These are phyloP conservation scores for Pyrrhia umbra DNA, from an alignment of 2,888 invertebrate species.

Conservation along the genomic window DNA sequence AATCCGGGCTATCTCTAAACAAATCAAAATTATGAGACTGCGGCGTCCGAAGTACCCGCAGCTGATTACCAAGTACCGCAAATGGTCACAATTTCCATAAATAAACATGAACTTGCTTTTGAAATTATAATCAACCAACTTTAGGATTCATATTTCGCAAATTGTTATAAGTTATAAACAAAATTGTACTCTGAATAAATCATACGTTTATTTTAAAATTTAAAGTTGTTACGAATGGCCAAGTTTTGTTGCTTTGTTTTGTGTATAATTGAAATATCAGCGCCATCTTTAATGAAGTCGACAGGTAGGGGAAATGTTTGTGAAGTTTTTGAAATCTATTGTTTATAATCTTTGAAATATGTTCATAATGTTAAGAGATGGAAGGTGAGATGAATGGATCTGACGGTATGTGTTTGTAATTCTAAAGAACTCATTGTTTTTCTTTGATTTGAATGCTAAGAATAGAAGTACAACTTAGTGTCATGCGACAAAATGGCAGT, in stretches of 20 bases:
- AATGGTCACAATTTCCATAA: slow-evolving; percentile 53
- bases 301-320: slow-evolving; percentile 62
- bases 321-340: slow-evolving; percentile 64
- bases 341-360: slow-evolving; percentile 54
- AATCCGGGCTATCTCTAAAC: not conserved
- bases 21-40: slow-evolving; percentile 12
- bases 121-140: slow-evolving; percentile 60
- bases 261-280: slow-evolving; percentile 71
- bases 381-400: slow-evolving; percentile 8
- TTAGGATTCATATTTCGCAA: slow-evolving; percentile 51
- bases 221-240: slow-evolving; percentile 67
- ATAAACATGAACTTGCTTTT: slow-evolving; percentile 51
- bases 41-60: slow-evolving; percentile 14
- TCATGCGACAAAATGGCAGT: not conserved
- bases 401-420: not conserved
- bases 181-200: slow-evolving; percentile 65
- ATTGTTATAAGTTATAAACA: slow-evolving; percentile 52
- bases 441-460: not conserved
- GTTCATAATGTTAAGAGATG: slow-evolving; percentile 19
- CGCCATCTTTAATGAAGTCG: slow-evolving; percentile 67
- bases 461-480: not conserved
- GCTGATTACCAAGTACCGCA: slow-evolving; percentile 50
- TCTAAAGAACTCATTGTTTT: not conserved
- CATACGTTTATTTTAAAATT: slow-evolving; percentile 64
- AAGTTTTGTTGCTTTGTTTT: slow-evolving; percentile 68